Conservation (phyloP, 2,113 vertebrate genomes). For the Pseudorectes ferrugineus region DNA sequence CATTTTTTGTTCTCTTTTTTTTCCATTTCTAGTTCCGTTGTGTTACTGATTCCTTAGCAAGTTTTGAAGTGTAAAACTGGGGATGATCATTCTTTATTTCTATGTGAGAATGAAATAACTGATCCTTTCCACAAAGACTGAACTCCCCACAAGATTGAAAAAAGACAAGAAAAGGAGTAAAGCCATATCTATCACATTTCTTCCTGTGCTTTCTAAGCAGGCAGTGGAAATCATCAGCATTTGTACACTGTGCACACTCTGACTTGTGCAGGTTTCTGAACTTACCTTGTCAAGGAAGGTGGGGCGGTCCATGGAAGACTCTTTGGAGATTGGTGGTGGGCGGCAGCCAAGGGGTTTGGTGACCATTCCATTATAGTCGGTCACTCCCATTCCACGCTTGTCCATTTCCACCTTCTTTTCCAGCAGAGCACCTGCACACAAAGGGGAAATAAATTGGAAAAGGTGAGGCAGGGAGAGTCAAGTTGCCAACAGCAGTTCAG, state of each 20-base stretch:
- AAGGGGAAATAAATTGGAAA: background rate
- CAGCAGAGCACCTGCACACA: conserved; percentile 86
- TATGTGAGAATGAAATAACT: background rate
- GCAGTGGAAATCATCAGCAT: background rate
- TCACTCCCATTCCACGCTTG: conserved; percentile 94
- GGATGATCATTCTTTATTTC: background rate
- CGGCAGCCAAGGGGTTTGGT: conserved; percentile 92
- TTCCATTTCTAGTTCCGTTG: background rate
- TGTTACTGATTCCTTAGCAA: background rate
- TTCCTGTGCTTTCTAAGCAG: background rate
- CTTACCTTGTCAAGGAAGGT: conserved; percentile 93
- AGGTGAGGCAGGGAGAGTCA: background rate
- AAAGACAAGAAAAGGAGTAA: background rate
- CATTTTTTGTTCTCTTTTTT: background rate
- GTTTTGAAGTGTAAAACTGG: background rate
- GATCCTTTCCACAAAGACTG: background rate
- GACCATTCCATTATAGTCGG: conserved; percentile 92
- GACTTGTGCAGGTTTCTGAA: background rate
- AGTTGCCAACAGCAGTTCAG: background rate
- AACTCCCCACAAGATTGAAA: background rate
- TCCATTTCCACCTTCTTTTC: conserved; percentile 99
- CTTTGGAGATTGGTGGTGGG: conserved; percentile 94
- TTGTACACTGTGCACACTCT: background rate
- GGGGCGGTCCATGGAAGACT: conserved; percentile 91
- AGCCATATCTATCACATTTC: background rate